phyloP scores from a whole-genome alignment of 2,888 invertebrate species.

The Prosapia bicincta region DNA sequence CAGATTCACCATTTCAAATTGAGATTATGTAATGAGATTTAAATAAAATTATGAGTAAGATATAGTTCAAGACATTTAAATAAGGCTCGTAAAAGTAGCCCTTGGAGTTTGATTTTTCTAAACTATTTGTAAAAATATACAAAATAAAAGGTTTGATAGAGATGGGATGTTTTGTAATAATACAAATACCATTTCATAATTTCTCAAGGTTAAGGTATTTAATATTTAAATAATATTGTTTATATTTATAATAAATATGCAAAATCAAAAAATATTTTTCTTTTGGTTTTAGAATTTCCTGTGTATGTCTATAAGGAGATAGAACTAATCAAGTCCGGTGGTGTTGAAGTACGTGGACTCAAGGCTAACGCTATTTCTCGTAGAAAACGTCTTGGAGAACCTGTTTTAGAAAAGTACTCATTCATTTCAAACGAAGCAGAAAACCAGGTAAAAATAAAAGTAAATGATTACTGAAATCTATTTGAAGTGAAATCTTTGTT shows the following conservation, averaged over 20 bases:
- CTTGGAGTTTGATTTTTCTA: too few species aligned
- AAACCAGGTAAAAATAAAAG: slow-evolving; percentile 10
- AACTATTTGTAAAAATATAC: too few species aligned
- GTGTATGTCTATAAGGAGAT: slow-evolving; percentile 47
- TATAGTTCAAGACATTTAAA: too few species aligned
- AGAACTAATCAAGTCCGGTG: slow-evolving; percentile 59
- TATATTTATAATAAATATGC: not conserved
- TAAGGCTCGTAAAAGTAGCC: too few species aligned
- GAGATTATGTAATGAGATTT: too few species aligned
- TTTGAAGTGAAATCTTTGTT: too few species aligned
- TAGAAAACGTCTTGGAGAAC: slow-evolving; percentile 64
- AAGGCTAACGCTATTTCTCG: slow-evolving; percentile 72
- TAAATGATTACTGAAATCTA: too few species aligned
- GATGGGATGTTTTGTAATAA: too few species aligned
- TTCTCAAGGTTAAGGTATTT: not conserved
- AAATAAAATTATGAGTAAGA: too few species aligned
- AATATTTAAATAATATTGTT: too few species aligned
- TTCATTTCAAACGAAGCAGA: slow-evolving; percentile 63
- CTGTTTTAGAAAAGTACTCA: slow-evolving; percentile 70
- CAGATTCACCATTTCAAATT: too few species aligned
- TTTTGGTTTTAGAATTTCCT: slow-evolving; percentile 44
- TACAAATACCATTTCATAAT: not conserved
- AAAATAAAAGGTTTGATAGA: too few species aligned
- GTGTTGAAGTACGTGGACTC: slow-evolving; percentile 72
- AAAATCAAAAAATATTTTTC: not conserved